Evolutionary conservation across 92 coral and sea anemone genomes (phyloP).

Genomic region (Paramuricea clavata): DNA sequence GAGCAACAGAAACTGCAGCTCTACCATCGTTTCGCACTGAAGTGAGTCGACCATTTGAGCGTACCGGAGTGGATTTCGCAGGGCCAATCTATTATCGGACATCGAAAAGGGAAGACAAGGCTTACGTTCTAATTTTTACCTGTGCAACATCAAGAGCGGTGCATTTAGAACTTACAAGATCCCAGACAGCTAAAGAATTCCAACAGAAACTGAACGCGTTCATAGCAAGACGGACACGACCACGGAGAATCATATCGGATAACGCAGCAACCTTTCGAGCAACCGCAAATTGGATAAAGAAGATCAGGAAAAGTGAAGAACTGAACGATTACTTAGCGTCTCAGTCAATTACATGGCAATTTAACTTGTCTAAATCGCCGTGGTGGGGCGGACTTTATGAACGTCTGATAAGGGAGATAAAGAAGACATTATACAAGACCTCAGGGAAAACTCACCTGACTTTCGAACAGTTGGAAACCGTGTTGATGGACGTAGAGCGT

Average conservation of each 20-base stretch:
- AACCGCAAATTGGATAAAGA: no score
- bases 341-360: constrained; percentile 35
- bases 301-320: no score
- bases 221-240: constrained; percentile 60
- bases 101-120: not conserved
- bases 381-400: constrained; percentile 69
- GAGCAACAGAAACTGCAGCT: constrained; percentile 60
- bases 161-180: constrained; percentile 62
- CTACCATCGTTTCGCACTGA: constrained; percentile 60
- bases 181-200: constrained; percentile 62
- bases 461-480: no score
- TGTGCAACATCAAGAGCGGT: constrained; percentile 16
- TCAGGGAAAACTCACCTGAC: no score
- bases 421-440: no score
- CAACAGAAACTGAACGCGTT: no score
- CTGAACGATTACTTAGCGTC: no score
- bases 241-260: constrained; percentile 51
- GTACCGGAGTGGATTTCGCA: constrained; percentile 19
- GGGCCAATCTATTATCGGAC: not conserved
- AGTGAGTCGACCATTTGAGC: not conserved
- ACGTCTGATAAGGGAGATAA: no score
- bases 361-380: constrained; percentile 58
- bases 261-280: constrained; percentile 13
- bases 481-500: no score
- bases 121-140: no score